Conservation (phyloP, 1,140 invertebrate genomes). For the Drosophila orosa region DNA sequence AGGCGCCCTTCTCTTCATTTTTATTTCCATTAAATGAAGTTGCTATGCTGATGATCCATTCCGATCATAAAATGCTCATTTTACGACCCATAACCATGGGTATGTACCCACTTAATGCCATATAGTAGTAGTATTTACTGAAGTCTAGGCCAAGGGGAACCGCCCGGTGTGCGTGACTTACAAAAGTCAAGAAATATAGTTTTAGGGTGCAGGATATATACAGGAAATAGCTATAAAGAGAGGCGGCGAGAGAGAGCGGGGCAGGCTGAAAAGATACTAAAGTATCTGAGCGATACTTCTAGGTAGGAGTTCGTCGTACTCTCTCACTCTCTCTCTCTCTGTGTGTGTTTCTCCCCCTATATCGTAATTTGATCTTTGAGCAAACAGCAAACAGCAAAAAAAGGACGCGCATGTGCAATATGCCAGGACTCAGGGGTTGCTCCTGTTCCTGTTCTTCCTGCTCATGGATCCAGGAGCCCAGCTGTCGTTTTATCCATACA, state of each 20-base stretch:
- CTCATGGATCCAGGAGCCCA: conserved; percentile 35
- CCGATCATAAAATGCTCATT: conserved; percentile 40
- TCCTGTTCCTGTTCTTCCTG: conserved; percentile 34
- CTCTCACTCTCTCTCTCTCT: not conserved
- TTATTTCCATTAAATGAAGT: conserved; percentile 27
- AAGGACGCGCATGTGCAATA: conserved; percentile 78
- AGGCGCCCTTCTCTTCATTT: not conserved
- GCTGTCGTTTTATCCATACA: conserved; percentile 64
- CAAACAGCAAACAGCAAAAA: conserved; percentile 65
- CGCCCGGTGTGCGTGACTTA: conserved; percentile 61
- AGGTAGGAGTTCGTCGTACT: conserved; percentile 39
- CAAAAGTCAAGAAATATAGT: conserved; percentile 58
- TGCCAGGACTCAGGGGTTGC: conserved; percentile 66
- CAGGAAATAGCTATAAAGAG: conserved; percentile 40
- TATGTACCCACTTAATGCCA: conserved; percentile 12
- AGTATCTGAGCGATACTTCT: conserved; percentile 33
- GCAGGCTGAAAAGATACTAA: conserved; percentile 39
- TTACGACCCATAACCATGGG: conserved; percentile 36
- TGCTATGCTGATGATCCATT: conserved; percentile 37
- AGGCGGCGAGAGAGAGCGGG: not conserved
- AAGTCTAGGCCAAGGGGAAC: conserved; percentile 26
- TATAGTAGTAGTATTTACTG: conserved; percentile 9
- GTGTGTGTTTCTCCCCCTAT: conserved; percentile 11
- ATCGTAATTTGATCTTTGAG: conserved; percentile 74
- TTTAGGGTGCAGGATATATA: conserved; percentile 58